Base-by-base conservation (phyloP, 2,888 invertebrate species). In the Agrochola circellaris region DNA sequence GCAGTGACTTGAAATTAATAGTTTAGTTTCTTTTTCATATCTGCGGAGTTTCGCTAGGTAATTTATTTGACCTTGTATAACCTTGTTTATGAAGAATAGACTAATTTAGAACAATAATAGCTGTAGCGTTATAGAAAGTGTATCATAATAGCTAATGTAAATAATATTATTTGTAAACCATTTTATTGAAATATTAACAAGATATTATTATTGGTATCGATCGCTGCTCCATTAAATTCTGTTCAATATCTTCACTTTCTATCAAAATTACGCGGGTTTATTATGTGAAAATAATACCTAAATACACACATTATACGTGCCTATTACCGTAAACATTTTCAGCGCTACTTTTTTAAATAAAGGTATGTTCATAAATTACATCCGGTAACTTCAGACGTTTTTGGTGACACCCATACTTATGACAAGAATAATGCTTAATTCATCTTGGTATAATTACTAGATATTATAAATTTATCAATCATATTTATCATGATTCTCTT, bases 41-140 rank as follows among this genome's bases (percentile, higher is more conserved):
- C 17, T n/a, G 23, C 1, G 34, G 7, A 60, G 11, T 60, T 68
- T 20, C 4, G 17, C 60, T 38, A n/a, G 34, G 1, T n/a, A 13
- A 34, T 17, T 11, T 17, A 20, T 60, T 58, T 38, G n/a, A 68
- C 61, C 17, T 7, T n/a, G 60, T 68, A 58, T 65, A 68, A 66
- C 74, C 86, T 77, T 81, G 84, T 87, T 88, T 86, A 75, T 77
- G 73, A 88, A 81, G 86, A 88, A 75, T 87, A 81, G 80, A 82
- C 83, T 87, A 90, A 92, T 90, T 88, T 92, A 93, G 93, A 91
- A 92, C 92, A 93, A 93, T 93, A 93, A 92, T 92, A 92, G 90
- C 62, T 75, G 85, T 90, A 87, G 87, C 71, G 65, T 77, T 66
- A 79, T 82, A 85, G 77, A 81, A 61, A 72, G 68, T 74, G 67